Conservation (phyloP, 1,140 invertebrate species). For the Apis laboriosa region DNA sequence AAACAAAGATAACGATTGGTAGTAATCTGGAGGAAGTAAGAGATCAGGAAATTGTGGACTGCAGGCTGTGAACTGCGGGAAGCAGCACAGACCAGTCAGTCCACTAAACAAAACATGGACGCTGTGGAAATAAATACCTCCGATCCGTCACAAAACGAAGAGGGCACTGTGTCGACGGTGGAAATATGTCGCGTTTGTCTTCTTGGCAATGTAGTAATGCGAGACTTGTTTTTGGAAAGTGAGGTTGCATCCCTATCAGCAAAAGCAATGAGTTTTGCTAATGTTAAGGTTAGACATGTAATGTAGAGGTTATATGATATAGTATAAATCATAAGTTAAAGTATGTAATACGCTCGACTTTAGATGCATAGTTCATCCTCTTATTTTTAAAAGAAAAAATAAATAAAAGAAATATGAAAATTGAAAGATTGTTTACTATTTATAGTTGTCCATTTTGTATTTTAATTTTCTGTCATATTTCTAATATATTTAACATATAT, state of each 20-base stretch:
- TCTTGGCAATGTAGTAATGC: conserved; percentile 70
- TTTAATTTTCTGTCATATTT: neutral
- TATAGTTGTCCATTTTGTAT: neutral
- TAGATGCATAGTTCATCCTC: neutral
- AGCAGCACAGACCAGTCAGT: conserved; percentile 32
- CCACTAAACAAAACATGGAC: conserved; percentile 78
- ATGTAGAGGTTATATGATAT: conserved; percentile 66
- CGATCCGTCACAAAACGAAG: conserved; percentile 65
- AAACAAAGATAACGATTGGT: neutral
- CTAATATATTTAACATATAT: no score
- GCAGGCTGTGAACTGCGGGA: conserved; percentile 19
- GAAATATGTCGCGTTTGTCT: conserved; percentile 77
- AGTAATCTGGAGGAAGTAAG: conserved; percentile 7
- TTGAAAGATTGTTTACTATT: neutral
- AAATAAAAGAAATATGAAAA: neutral
- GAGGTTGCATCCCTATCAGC: conserved; percentile 68
- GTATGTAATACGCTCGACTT: neutral
- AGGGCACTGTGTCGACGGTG: conserved; percentile 66
- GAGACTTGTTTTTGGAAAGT: conserved; percentile 72
- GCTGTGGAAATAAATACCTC: conserved; percentile 76
- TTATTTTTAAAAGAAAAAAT: neutral
- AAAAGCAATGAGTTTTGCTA: conserved; percentile 78
- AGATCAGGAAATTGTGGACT: conserved; percentile 4
- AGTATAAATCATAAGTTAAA: neutral
- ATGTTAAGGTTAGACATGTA: conserved; percentile 78